A percentile compares a stretch with the other conserved stretches of the same genome.
Conservation (phyloP, 2,797 vertebrate genomes). For the Malacoctenus gilli region DNA sequence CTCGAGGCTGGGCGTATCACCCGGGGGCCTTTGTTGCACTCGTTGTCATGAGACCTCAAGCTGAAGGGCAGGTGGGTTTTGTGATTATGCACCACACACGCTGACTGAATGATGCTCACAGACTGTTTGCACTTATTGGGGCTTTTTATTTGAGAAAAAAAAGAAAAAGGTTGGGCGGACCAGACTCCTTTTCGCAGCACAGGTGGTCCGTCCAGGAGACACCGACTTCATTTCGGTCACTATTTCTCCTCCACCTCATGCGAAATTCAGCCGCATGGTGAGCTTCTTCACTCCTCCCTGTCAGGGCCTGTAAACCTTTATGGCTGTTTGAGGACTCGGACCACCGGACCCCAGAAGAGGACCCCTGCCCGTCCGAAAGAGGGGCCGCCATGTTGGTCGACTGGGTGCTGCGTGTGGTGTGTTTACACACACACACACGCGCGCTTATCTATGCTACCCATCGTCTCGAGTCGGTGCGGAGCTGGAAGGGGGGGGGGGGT, state of each 20-base stretch:
- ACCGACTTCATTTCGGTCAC: slow-evolving; percentile 3
- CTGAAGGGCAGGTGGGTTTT: slow-evolving; percentile 79
- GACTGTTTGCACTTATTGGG: slow-evolving; percentile 64
- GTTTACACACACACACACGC: slow-evolving; percentile 30
- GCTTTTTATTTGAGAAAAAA: slow-evolving; percentile 28
- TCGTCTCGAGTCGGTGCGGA: slow-evolving; percentile 39
- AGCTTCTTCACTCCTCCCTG: slow-evolving; percentile 59
- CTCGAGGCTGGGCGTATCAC: slow-evolving; percentile 63
- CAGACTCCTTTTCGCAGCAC: slow-evolving; percentile 45
- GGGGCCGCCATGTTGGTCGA: slow-evolving; percentile 30
- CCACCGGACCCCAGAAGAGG: slow-evolving; percentile 15
- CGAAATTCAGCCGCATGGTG: slow-evolving; percentile 69
- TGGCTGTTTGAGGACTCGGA: slow-evolving; percentile 52
- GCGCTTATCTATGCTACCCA: slow-evolving; percentile 35
- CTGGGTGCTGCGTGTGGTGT: slow-evolving; percentile 27
- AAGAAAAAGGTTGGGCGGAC: too few relatives aligned
- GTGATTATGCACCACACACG: slow-evolving; percentile 61
- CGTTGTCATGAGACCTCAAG: slow-evolving; percentile 74
- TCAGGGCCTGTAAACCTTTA: slow-evolving; percentile 61
- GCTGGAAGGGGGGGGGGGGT: too few relatives aligned
- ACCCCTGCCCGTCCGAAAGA: slow-evolving; percentile 18
- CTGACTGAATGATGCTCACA: slow-evolving; percentile 64
- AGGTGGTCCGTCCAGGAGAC: slow-evolving; percentile 41
- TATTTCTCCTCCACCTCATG: slow-evolving; percentile 27
- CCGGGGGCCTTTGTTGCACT: slow-evolving; percentile 67